Base-by-base conservation (phyloP, 2,113 vertebrate species). In the Alaudala cheleensis region DNA sequence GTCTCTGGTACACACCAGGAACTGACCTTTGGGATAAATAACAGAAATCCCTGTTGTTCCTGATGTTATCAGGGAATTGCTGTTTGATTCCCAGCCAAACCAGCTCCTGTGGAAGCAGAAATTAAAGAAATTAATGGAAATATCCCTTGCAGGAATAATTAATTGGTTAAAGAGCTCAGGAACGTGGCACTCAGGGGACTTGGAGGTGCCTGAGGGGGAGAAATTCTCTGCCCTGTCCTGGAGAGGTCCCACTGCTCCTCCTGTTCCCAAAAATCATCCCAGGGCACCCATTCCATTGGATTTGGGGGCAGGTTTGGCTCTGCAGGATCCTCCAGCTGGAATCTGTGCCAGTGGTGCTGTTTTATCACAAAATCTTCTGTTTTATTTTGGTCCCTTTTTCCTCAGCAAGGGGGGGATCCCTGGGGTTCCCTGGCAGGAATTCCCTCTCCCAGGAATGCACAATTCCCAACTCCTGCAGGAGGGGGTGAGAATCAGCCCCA, bases 271-370 rank as follows among this genome's bases (percentile, higher is more conserved):
- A 14, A 40, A 45, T 3, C 0, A 3, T 13, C 42, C 29, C n/a
- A 16, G 22, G 34, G 12, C n/a, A 37, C 5, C 13, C 2, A 0
- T 50, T 28, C 3, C 0, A 3, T 14, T 2, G 2, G 10, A 11
- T 31, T 57, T 49, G 6, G n/a, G 33, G 57, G 17, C 28, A 34
- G 24, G 6, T 71, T 76, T 61, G 45, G 28, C 25, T 78, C 40
- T 60, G 29, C 8, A 0, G 1, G 0, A 18, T 28, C 18, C 47
- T 16, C 22, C 18, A 69, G 54, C 9, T 1, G 2, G 66, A 70
- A 57, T n/a, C 9, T 40, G 11, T 11, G 54, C 21, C 47, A 10
- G 25, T 6, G 21, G 23, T 19, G 14, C 12, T 66, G 54, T 3
- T 84, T 33, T 12, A 39, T 7, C 66, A 45, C 20, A 39, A 28